These are phyloP conservation scores for Ia io DNA, from an alignment of 2,113 vertebrate species.

Conservation along the genomic window DNA sequence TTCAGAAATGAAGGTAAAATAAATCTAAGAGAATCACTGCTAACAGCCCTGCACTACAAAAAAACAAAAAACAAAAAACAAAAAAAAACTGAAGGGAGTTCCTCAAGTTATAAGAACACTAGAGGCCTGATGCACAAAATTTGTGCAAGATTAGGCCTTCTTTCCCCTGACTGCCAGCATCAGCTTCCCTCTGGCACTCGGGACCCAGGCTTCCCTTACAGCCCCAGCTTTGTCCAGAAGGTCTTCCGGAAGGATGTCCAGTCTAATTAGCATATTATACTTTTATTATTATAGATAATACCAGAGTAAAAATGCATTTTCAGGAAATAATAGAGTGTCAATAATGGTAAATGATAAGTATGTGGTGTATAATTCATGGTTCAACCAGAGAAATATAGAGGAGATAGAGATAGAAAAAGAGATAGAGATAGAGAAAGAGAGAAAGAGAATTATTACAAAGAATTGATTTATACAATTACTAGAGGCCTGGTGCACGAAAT, in stretches of 20 bases:
- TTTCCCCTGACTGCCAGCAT: too few relatives aligned
- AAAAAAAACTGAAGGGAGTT: background rate
- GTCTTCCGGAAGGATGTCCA: too few relatives aligned
- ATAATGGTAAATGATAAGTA: background rate
- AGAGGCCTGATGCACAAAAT: too few relatives aligned
- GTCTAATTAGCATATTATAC: too few relatives aligned
- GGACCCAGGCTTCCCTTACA: too few relatives aligned
- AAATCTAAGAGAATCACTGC: background rate
- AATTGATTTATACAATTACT: background rate
- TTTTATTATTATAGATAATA: background rate
- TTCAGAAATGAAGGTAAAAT: constrained; percentile 19
- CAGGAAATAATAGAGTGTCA: background rate
- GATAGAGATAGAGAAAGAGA: background rate
- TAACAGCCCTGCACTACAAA: background rate
- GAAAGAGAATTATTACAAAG: background rate
- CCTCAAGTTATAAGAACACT: background rate
- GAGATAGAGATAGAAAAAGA: background rate
- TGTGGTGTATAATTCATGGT: background rate
- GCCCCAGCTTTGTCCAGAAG: too few relatives aligned
- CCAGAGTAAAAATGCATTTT: background rate
- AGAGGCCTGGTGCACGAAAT: too few relatives aligned
- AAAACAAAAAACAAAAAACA: background rate
- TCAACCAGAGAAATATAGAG: background rate
- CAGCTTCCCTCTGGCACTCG: too few relatives aligned
- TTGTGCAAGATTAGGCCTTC: too few relatives aligned